A percentile compares a stretch with the other conserved stretches of the same genome.
phyloP scores from a whole-genome alignment of 1,140 invertebrate species.

The Aporrectodea caliginosa region DNA sequence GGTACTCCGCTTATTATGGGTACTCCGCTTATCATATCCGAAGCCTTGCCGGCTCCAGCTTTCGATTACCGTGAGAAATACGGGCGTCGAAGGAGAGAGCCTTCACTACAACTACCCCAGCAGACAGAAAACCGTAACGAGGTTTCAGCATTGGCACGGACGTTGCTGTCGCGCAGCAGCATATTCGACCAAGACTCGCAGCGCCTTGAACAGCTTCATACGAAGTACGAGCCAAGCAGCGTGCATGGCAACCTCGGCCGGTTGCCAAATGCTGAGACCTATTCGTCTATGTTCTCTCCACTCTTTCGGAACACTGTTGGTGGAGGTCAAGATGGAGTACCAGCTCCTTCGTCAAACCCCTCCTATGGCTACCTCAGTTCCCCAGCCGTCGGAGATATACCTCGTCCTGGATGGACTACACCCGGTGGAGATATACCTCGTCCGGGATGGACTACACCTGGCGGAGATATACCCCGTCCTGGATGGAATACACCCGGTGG shows the following conservation, averaged over 20 bases:
- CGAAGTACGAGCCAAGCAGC: constrained; percentile 75
- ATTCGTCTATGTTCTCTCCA: neutral
- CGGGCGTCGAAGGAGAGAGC: constrained; percentile 11
- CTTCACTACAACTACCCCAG: neutral
- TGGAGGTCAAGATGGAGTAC: neutral
- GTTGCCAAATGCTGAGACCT: neutral
- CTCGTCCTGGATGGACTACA: too few relatives aligned
- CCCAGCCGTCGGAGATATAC: too few relatives aligned
- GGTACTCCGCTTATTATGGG: constrained; percentile 52
- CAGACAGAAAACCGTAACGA: constrained; percentile 56
- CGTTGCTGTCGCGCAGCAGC: constrained; percentile 20
- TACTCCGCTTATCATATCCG: constrained; percentile 22
- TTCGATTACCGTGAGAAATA: constrained; percentile 46
- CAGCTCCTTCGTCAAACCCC: neutral
- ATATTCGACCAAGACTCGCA: constrained; percentile 79
- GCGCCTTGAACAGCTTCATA: constrained; percentile 78
- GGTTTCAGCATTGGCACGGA: constrained; percentile 32
- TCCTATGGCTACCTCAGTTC: too few relatives aligned
- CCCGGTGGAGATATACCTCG: too few relatives aligned
- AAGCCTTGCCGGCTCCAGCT: constrained; percentile 27
- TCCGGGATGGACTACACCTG: too few relatives aligned
- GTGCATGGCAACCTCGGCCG: constrained; percentile 25
- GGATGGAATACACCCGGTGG: too few relatives aligned
- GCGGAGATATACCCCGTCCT: too few relatives aligned
- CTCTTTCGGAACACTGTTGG: neutral